Conservation (phyloP, 1,140 invertebrate species). For the Agraylea sexmaculata region DNA sequence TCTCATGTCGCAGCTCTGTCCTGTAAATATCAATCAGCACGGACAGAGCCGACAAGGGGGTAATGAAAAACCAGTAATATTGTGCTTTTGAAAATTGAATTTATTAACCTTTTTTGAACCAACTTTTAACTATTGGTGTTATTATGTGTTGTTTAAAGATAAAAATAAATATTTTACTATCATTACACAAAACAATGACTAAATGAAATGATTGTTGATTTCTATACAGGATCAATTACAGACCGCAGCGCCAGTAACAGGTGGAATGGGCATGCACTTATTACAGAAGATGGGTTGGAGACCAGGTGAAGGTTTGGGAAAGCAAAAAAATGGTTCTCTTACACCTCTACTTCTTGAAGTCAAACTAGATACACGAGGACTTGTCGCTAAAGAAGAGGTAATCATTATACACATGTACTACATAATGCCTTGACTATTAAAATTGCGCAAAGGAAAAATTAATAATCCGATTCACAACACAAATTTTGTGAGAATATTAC, state of each 20-base stretch:
- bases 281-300: slow-evolving; percentile 98
- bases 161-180: slow-evolving; percentile 5
- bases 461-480: neutral
- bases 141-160: neutral
- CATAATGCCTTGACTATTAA: neutral
- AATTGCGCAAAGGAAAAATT: slow-evolving; percentile 29
- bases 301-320: slow-evolving; percentile 88
- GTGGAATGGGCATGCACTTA: slow-evolving; percentile 91
- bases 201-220: slow-evolving; percentile 2
- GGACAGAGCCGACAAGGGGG: slow-evolving; percentile 20
- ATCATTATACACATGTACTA: neutral
- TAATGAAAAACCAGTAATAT: slow-evolving; percentile 5
- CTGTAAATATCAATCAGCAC: slow-evolving; percentile 4
- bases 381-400: slow-evolving; percentile 59
- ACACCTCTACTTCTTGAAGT: slow-evolving; percentile 84
- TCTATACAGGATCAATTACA: slow-evolving; percentile 69
- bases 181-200: neutral
- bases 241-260: slow-evolving; percentile 70
- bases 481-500: slow-evolving; percentile 9
- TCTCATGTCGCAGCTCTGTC: slow-evolving; percentile 19
- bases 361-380: slow-evolving; percentile 86
- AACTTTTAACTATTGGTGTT: too few species aligned
- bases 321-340: slow-evolving; percentile 81
- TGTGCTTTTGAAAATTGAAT: neutral
- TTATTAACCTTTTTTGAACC: neutral